A percentile compares a stretch with the other conserved stretches of the same genome.
Conservation (phyloP, 2,113 vertebrate species). For the Callospermophilus lateralis region DNA sequence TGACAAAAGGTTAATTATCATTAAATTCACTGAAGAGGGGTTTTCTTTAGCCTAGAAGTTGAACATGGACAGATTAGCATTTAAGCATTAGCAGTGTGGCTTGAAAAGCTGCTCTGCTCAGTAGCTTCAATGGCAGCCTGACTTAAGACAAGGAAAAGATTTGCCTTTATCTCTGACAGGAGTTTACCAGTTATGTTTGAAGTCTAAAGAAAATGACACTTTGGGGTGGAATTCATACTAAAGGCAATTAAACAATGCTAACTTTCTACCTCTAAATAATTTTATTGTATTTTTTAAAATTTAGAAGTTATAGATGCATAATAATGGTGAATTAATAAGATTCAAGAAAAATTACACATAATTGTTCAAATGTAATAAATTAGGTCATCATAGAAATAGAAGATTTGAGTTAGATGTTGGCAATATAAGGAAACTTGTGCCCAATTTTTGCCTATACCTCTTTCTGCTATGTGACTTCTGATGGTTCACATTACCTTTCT, state of each 20-base stretch:
- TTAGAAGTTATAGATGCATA: background rate
- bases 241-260: background rate
- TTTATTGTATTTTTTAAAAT: background rate
- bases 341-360: background rate
- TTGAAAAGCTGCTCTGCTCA: background rate
- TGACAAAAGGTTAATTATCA: background rate
- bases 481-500: background rate
- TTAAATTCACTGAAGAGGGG: background rate
- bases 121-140: constrained; percentile 1
- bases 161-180: constrained; percentile 41
- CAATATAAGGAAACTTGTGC: background rate
- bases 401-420: background rate
- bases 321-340: background rate
- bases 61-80: background rate
- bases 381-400: background rate
- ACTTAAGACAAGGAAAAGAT: constrained; percentile 46
- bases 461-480: background rate
- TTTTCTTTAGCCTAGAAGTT: constrained; percentile 7
- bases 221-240: background rate
- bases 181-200: background rate
- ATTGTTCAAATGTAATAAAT: background rate
- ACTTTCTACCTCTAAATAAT: constrained; percentile 9
- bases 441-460: background rate
- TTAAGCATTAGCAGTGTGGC: background rate
- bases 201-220: background rate